Conservation (phyloP, 2,888 invertebrate species). For the Julus scanicus region DNA sequence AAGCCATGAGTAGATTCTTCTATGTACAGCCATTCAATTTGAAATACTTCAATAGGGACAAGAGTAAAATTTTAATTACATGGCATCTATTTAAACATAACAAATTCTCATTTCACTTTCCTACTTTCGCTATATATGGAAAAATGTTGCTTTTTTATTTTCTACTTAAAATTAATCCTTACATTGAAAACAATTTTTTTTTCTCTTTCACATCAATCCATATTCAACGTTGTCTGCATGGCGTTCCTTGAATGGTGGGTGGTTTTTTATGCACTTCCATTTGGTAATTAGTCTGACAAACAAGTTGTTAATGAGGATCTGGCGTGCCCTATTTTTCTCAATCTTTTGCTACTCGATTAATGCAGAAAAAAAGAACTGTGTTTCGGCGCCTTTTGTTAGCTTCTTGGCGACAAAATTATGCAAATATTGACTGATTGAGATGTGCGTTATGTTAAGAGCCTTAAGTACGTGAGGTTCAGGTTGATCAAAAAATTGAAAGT, state of each 20-base stretch:
- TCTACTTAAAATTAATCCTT: not conserved
- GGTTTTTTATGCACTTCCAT: not conserved
- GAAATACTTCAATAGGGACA: no score
- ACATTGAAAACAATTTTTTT: not conserved
- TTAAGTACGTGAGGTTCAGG: not conserved
- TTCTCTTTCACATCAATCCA: not conserved
- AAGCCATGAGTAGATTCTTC: no score
- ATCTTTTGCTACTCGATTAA: not conserved
- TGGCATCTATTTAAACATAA: no score
- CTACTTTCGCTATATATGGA: no score
- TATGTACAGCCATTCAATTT: no score
- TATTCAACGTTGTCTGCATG: not conserved
- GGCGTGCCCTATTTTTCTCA: not conserved
- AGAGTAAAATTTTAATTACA: no score
- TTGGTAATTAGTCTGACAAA: conserved; percentile 31
- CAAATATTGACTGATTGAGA: conserved; percentile 40
- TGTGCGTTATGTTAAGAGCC: not conserved
- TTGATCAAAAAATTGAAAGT: conserved; percentile 34
- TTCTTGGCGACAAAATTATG: conserved; percentile 16
- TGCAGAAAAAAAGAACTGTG: not conserved
- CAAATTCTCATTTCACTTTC: not conserved
- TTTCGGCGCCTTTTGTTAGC: not conserved
- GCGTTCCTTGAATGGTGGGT: not conserved
- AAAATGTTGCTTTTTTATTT: not conserved
- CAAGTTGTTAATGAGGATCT: conserved; percentile 14